phyloP scores from a whole-genome alignment of 2,888 invertebrate genomes.

The Ferdinandea cuprea region DNA sequence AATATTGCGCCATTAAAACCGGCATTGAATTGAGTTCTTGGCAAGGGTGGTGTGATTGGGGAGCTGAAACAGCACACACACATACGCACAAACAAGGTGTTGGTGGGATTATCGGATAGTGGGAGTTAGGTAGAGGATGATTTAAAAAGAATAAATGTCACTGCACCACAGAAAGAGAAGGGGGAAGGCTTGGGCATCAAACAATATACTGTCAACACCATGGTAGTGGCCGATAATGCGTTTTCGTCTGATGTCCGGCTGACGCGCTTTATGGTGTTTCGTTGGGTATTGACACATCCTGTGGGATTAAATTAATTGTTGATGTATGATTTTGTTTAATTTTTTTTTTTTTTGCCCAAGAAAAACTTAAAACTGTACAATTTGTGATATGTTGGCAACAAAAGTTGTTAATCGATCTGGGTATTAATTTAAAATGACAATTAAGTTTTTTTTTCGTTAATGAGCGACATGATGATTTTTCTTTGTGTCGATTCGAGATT shows the following conservation, averaged over 20 bases:
- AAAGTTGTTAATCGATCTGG: not conserved
- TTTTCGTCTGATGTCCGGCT: not conserved
- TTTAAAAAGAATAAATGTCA: constrained; percentile 17
- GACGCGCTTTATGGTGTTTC: constrained; percentile 10
- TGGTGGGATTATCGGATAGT: constrained; percentile 18
- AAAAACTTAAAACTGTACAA: not conserved
- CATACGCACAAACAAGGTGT: constrained; percentile 18
- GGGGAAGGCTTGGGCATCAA: too few species aligned
- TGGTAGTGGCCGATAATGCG: constrained; percentile 44
- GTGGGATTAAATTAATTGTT: constrained; percentile 58
- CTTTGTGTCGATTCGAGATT: too few species aligned
- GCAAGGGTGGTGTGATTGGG: not conserved
- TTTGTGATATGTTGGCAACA: not conserved
- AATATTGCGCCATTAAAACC: constrained; percentile 62
- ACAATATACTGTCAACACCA: constrained; percentile 45
- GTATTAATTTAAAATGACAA: not conserved
- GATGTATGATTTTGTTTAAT: constrained; percentile 41
- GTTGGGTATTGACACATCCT: constrained; percentile 46
- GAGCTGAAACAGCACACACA: not conserved
- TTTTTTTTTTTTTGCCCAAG: not conserved
- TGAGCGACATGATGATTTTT: too few species aligned
- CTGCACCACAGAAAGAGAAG: constrained; percentile 38
- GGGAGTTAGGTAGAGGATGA: not conserved
- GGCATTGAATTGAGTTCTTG: constrained; percentile 50
- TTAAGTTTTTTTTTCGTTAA: too few species aligned